Evolutionary conservation across 1,140 invertebrate genomes (phyloP).

Genomic region (Drosophila suzukii): DNA sequence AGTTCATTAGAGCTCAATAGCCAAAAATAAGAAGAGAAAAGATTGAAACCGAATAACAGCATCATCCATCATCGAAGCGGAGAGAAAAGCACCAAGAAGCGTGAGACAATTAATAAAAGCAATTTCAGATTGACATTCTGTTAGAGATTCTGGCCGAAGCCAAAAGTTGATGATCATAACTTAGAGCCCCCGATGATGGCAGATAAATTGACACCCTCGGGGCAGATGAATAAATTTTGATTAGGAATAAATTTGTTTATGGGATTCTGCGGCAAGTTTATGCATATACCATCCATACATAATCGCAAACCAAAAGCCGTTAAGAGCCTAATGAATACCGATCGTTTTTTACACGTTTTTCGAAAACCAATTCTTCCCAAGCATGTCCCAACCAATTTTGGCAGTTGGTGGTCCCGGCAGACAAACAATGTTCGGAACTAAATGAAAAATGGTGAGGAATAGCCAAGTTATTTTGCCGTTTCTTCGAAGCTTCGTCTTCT

Average conservation of each 20-base stretch:
- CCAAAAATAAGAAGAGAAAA: neutral
- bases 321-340: constrained; percentile 71
- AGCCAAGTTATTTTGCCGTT: constrained; percentile 15
- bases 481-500: neutral
- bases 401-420: constrained; percentile 37
- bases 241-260: constrained; percentile 36
- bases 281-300: constrained; percentile 45
- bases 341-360: constrained; percentile 57
- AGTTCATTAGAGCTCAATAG: constrained; percentile 25
- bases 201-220: constrained; percentile 76
- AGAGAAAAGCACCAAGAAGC: constrained; percentile 26
- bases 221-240: constrained; percentile 72
- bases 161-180: constrained; percentile 43
- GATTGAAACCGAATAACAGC: constrained; percentile 21
- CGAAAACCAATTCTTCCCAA: neutral
- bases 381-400: constrained; percentile 21
- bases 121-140: constrained; percentile 72
- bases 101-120: constrained; percentile 67
- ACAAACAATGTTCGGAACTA: constrained; percentile 43
- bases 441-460: constrained; percentile 61
- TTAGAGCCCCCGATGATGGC: constrained; percentile 51
- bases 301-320: constrained; percentile 68
- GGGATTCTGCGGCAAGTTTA: constrained; percentile 24
- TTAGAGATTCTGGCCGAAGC: constrained; percentile 31
- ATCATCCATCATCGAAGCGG: constrained; percentile 29